Evolutionary conservation across 2,888 invertebrate species (phyloP).

Genomic region (Julus scanicus): DNA sequence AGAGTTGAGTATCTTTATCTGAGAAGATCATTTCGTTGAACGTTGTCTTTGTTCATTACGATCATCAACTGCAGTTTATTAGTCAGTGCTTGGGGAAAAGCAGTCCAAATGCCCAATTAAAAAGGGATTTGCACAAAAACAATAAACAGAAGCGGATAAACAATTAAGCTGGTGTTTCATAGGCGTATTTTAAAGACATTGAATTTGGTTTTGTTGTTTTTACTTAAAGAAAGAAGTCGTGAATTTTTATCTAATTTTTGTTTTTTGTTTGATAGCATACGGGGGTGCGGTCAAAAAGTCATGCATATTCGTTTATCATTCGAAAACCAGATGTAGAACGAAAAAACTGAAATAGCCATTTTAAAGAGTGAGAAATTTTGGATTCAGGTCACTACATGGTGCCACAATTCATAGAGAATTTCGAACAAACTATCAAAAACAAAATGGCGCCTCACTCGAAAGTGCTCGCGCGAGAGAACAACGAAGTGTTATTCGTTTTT

Average conservation of each 20-base stretch:
- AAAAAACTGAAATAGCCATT: too few species aligned
- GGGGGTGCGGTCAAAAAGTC: too few species aligned
- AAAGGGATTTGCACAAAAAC: slow-evolving; percentile 16
- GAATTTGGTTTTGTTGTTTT: neutral
- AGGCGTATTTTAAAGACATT: neutral
- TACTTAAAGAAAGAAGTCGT: neutral
- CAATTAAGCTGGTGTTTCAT: slow-evolving; percentile 10
- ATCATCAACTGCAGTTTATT: neutral
- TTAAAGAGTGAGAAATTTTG: too few species aligned
- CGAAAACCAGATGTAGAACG: too few species aligned
- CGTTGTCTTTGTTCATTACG: neutral
- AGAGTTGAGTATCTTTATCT: neutral
- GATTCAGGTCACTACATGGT: too few species aligned
- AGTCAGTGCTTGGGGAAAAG: neutral
- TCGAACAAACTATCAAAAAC: too few species aligned
- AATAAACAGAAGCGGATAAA: slow-evolving; percentile 9
- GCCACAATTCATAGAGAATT: too few species aligned
- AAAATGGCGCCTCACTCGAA: too few species aligned
- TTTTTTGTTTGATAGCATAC: neutral
- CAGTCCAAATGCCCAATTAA: slow-evolving; percentile 19
- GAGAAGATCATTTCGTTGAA: neutral
- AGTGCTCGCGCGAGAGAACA: too few species aligned
- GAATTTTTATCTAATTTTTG: neutral
- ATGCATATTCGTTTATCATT: too few species aligned
- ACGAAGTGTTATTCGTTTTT: too few species aligned